Evolutionary conservation across 2,888 invertebrate genomes (phyloP), one percentile per base, ranked within the genome.

Genomic region (Melieria crassipennis): DNA sequence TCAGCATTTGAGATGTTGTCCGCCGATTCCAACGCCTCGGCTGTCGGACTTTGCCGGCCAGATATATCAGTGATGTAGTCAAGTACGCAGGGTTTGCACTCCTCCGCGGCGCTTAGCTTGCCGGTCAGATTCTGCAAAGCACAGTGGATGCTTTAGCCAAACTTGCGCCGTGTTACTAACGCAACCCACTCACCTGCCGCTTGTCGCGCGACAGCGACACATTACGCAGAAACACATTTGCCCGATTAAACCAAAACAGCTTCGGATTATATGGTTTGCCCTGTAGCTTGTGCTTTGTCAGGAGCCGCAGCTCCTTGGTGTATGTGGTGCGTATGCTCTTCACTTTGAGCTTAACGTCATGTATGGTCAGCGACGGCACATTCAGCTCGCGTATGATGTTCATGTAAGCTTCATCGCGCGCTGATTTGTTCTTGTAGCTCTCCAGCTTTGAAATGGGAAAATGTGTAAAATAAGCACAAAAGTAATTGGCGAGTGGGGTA

Each of bases 321-420:
- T 82, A 83, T 66, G 81, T 82, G 4, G 83, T 83, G 60, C 83
- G 75, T 47, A 84, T 80, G 11, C 80, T 80, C 66, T 83, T 83
- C 3, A 84, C 82, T 80, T 83, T 83, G 13, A 82, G 74, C 64
- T 82, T 82, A 10, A 83, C 74, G 75, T 81, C 81, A 64, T 78
- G 75, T 11, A 74, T 75, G 61, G 81, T 80, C 50, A 83, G 69
- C 42, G 77, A 78, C 9, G 77, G 71, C 62, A 81, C 77, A 69
- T 79, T 77, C 45, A 84, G 77, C 72, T 83, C 81, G 11, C 75
- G 73, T 7, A 80, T 75, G 13, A 81, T 81, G 65, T 71, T 70
- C 71, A 77, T 63, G 60, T 80, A 78, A 5, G 81, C 80, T 56
- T 73, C 75, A 69, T 81, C 79, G 16, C 79, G 73, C 7, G 76